Evolutionary conservation across 2,888 invertebrate species (phyloP).

Genomic region (Rambutsinella grinnellia): DNA sequence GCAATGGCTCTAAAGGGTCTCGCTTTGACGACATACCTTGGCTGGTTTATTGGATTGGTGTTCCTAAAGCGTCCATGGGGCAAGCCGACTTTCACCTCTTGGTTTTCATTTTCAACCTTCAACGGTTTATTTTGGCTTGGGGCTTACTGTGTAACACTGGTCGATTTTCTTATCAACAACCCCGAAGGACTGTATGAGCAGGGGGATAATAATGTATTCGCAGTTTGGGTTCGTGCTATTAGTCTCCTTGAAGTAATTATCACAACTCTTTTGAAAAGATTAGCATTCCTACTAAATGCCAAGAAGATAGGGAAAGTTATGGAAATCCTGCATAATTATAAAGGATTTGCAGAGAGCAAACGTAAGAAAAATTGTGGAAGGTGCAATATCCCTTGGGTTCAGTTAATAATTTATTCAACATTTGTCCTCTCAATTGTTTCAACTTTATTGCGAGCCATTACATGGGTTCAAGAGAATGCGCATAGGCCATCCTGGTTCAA

Average conservation of each 20-base stretch:
- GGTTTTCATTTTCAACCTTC: conserved; percentile 32
- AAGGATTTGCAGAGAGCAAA: not conserved
- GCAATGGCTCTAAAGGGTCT: conserved; percentile 22
- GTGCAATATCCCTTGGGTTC: not conserved
- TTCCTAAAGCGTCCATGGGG: conserved; percentile 35
- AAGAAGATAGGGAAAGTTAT: conserved; percentile 15
- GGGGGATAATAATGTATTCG: conserved; percentile 17
- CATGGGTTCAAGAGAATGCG: conserved; percentile 5
- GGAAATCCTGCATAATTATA: conserved; percentile 2
- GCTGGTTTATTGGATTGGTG: conserved; percentile 23
- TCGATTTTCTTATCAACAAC: conserved; percentile 17
- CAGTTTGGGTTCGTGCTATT: conserved; percentile 14
- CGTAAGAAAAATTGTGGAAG: not conserved
- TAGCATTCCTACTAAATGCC: conserved; percentile 13
- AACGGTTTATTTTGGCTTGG: conserved; percentile 1
- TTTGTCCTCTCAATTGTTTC: not conserved
- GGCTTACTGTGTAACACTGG: not conserved
- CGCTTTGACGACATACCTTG: conserved; percentile 11
- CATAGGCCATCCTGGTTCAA: conserved; percentile 23
- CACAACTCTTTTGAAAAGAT: conserved; percentile 3
- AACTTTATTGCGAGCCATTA: not conserved
- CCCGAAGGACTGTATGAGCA: not conserved
- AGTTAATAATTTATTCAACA: not conserved
- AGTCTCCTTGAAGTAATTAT: not conserved
- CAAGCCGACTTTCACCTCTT: conserved; percentile 17